Conservation (phyloP, 2,113 vertebrate species). For the Menura novaehollandiae region DNA sequence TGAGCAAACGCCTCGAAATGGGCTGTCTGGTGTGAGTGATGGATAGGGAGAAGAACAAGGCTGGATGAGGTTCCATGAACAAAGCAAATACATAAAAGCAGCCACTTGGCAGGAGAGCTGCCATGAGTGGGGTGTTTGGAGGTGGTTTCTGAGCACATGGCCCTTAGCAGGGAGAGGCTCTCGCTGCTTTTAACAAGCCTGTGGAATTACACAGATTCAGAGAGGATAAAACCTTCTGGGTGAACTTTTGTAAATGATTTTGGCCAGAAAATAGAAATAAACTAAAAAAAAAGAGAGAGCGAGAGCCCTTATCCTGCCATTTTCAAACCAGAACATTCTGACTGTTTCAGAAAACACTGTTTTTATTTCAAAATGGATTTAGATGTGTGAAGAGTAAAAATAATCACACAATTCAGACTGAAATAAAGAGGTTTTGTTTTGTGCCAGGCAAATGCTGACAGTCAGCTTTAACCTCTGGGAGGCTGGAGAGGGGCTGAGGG, state of each 20-base stretch:
- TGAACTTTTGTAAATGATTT: not conserved
- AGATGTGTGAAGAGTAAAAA: not conserved
- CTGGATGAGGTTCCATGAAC: not conserved
- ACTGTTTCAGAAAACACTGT: not conserved
- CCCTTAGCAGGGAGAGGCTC: not conserved
- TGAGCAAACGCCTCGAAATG: not conserved
- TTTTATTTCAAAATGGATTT: not conserved
- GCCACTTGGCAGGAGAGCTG: not conserved
- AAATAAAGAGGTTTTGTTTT: constrained; percentile 16
- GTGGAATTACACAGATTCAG: not conserved
- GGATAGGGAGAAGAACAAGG: not conserved
- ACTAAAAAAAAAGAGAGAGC: not conserved
- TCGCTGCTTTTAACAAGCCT: not conserved
- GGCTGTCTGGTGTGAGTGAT: not conserved
- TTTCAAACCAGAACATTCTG: not conserved
- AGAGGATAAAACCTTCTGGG: not conserved
- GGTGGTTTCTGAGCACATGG: not conserved
- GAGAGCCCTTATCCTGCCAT: not conserved
- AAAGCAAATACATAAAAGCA: not conserved
- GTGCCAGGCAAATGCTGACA: not conserved
- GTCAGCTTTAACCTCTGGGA: not conserved
- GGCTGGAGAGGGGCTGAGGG: not conserved
- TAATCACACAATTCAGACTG: not conserved
- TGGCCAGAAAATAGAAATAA: not conserved
- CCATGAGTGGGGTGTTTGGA: not conserved